Base-by-base conservation (phyloP, 2,797 vertebrate species). In the Avahi laniger region DNA sequence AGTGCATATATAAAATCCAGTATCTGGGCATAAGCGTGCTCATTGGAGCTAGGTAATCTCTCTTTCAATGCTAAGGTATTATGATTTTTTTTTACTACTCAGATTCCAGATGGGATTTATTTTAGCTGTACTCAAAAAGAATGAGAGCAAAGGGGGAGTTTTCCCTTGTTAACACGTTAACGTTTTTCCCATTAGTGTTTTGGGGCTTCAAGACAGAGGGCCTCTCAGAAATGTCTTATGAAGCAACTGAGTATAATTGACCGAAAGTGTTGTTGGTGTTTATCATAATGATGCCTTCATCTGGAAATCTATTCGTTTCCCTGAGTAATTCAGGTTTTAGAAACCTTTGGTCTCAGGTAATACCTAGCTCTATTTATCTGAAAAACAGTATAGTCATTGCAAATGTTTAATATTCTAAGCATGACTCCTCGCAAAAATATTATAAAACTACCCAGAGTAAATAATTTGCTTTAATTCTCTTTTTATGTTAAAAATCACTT, bases 401-500 rank as follows among this genome's bases (percentile, higher is more conserved):
- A 93, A 9, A 63, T 76, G 43, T 93, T 89, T 94, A 73, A 28
- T 94, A 90, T 63, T 93, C 12, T 90, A 82, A 92, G 81, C 80
- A 82, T 50, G 46, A 57, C 38, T 93, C 57, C 67, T 97, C 95
- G 9, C 4, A 83, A 81, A 93, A 83, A 63, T 69, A 72, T 5
- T 78, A 15, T 50, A 59, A 93, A 92, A 91, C 9, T 85, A 35
- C 4, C 2, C 91, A 61, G 30, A 82, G 54, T 59, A 78, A 82
- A 18, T 80, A 11, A 63, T 48, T 38, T 80, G 28, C 28, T 91
- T 82, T 38, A 28, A 57, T 82, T 78, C 14, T 72, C 26, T 91
- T 95, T 94, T 85, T 14, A 9, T 80, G 54, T 76, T 93, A 78
- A 91, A 94, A 87, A n/a, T 78, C 59, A 59, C 43, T 89, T 94